A percentile compares a stretch with the other conserved stretches of the same genome.
Evolutionary conservation across 1,140 invertebrate genomes (phyloP).

Genomic region (Drosophila takahashii): DNA sequence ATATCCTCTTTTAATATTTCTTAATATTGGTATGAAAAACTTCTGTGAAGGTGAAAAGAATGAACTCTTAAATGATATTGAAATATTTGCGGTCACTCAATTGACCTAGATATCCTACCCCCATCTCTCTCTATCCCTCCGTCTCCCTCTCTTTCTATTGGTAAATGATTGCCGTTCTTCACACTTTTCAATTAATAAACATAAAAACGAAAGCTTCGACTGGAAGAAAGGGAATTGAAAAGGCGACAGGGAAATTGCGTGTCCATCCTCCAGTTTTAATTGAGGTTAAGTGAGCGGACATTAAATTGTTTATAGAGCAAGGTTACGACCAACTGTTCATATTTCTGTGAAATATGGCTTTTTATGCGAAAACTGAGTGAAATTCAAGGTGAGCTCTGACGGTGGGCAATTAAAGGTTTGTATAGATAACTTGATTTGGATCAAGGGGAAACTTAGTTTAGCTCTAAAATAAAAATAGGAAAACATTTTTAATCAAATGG

Average conservation of each 20-base stretch:
- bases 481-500: too few species aligned
- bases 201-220: constrained; percentile 25
- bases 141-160: constrained; percentile 26
- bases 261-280: constrained; percentile 53
- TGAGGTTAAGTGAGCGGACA: constrained; percentile 61
- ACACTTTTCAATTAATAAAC: constrained; percentile 57
- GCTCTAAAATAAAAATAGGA: background rate
- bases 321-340: constrained; percentile 42
- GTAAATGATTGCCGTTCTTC: constrained; percentile 43
- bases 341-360: constrained; percentile 45
- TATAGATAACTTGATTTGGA: background rate
- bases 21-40: background rate
- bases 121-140: background rate
- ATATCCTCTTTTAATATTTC: background rate
- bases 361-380: constrained; percentile 31
- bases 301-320: constrained; percentile 72
- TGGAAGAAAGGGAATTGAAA: constrained; percentile 3
- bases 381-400: constrained; percentile 40
- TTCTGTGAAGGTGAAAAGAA: background rate
- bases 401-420: constrained; percentile 2
- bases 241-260: constrained; percentile 41
- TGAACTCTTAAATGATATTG: constrained; percentile 19
- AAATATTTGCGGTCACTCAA: constrained; percentile 15
- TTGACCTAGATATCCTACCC: constrained; percentile 54
- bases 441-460: constrained; percentile 12